Percentiles rank a stretch among this genome's conserved stretches.
These are phyloP conservation scores for Siderastrea siderea DNA, from an alignment of 92 coral and sea anemone species.

Conservation along the genomic window DNA sequence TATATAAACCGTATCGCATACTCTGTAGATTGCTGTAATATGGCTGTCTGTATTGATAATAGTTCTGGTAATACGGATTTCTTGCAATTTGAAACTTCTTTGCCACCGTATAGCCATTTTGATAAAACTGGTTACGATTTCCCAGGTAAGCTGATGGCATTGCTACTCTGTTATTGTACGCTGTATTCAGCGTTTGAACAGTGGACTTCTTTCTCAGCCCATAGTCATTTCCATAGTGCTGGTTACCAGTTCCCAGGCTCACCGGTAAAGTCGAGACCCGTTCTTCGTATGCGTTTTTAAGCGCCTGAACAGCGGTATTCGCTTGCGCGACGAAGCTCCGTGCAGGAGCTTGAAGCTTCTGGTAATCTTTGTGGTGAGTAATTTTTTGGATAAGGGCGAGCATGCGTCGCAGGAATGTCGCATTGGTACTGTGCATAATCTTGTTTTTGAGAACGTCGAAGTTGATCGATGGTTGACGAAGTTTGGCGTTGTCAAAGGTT, in stretches of 20 bases:
- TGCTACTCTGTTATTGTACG: slow-evolving; percentile 57
- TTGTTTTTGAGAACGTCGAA: slow-evolving; percentile 82
- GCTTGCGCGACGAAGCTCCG: slow-evolving; percentile 81
- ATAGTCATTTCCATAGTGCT: slow-evolving; percentile 31
- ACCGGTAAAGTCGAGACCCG: slow-evolving; percentile 49
- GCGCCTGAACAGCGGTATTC: slow-evolving; percentile 76
- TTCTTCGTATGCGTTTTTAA: slow-evolving; percentile 59
- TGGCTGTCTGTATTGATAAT: slow-evolving; percentile 55
- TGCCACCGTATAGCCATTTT: slow-evolving; percentile 48
- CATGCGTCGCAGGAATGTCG: slow-evolving; percentile 86
- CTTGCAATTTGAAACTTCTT: slow-evolving; percentile 92
- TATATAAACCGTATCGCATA: slow-evolving; percentile 83
- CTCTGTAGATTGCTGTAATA: slow-evolving; percentile 79
- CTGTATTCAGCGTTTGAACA: slow-evolving; percentile 46
- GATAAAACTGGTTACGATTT: slow-evolving; percentile 14
- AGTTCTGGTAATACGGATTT: slow-evolving; percentile 77
- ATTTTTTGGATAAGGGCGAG: slow-evolving; percentile 83
- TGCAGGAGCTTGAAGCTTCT: slow-evolving; percentile 77
- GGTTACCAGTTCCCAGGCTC: not conserved
- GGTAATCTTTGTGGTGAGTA: slow-evolving; percentile 89
- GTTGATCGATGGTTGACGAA: slow-evolving; percentile 62
- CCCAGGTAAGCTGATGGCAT: slow-evolving; percentile 12
- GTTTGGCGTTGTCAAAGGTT: not conserved
- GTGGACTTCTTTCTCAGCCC: slow-evolving; percentile 70
- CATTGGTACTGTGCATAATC: slow-evolving; percentile 82